phyloP scores from a whole-genome alignment of 1,140 invertebrate species.

The Agrypnia vestita region DNA sequence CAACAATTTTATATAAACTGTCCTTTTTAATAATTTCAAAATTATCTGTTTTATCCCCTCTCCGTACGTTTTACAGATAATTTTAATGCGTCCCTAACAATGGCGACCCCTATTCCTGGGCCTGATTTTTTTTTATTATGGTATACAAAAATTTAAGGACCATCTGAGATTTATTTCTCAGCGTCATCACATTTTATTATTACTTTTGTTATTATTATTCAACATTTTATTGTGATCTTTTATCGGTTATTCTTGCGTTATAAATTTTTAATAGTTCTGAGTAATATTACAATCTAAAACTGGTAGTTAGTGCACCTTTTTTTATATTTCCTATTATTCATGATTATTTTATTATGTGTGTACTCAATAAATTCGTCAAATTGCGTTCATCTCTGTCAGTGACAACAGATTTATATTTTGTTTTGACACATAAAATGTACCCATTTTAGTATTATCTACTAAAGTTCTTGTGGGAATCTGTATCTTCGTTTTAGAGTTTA shows the following conservation, averaged over 20 bases:
- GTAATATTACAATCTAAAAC: neutral
- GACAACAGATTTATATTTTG: slow-evolving; percentile 1
- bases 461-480: neutral
- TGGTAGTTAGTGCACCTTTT: neutral
- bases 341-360: slow-evolving; percentile 17
- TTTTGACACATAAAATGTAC: neutral
- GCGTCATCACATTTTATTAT: slow-evolving; percentile 36
- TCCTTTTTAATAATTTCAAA: no score
- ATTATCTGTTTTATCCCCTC: neutral
- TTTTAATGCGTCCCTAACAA: slow-evolving; percentile 35
- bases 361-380: slow-evolving; percentile 30
- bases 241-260: slow-evolving; percentile 29
- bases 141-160: slow-evolving; percentile 42
- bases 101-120: slow-evolving; percentile 11
- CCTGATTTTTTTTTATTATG: slow-evolving; percentile 41
- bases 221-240: slow-evolving; percentile 44
- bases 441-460: no score
- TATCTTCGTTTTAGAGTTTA: neutral
- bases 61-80: slow-evolving; percentile 22
- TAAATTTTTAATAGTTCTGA: slow-evolving; percentile 41
- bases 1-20: no score
- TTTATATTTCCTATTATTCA: neutral
- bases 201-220: slow-evolving; percentile 41
- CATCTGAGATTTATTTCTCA: slow-evolving; percentile 34
- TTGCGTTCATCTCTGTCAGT: neutral